Percentiles rank a stretch among this genome's conserved stretches.
Evolutionary conservation across 2,888 invertebrate genomes (phyloP).

Genomic region (Drosophila mettleri): DNA sequence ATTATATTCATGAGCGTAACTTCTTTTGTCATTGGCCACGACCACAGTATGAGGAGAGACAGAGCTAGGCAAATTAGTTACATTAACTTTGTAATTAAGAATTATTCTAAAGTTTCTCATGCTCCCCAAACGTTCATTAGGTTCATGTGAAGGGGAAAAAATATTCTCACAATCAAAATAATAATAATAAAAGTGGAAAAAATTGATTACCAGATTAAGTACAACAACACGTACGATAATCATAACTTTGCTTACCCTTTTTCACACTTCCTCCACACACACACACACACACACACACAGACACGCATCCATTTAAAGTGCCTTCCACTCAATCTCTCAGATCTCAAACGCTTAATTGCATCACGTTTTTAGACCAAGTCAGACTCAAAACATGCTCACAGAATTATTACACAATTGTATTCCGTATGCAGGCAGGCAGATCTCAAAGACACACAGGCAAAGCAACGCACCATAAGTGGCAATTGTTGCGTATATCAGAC

Average conservation of each 20-base stretch:
- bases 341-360: slow-evolving; percentile 76
- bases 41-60: neutral
- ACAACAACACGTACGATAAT: slow-evolving; percentile 77
- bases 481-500: neutral
- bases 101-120: slow-evolving; percentile 52
- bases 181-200: slow-evolving; percentile 56
- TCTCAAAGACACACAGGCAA: slow-evolving; percentile 16
- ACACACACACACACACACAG: slow-evolving; percentile 11
- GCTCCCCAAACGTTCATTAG: slow-evolving; percentile 50
- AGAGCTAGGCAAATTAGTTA: slow-evolving; percentile 35
- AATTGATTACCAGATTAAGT: slow-evolving; percentile 73
- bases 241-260: slow-evolving; percentile 72
- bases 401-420: slow-evolving; percentile 76
- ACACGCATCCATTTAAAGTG: slow-evolving; percentile 41
- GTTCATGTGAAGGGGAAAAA: neutral
- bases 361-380: slow-evolving; percentile 78
- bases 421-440: slow-evolving; percentile 34
- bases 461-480: slow-evolving; percentile 1
- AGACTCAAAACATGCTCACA: slow-evolving; percentile 39
- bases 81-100: slow-evolving; percentile 37
- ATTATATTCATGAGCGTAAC: slow-evolving; percentile 17
- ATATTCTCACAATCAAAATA: slow-evolving; percentile 69
- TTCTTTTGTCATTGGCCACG: neutral
- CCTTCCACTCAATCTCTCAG: slow-evolving; percentile 47
- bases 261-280: slow-evolving; percentile 55